Base-by-base conservation (phyloP, 1,140 invertebrate genomes). In the Stegodyphus mimosarum region DNA sequence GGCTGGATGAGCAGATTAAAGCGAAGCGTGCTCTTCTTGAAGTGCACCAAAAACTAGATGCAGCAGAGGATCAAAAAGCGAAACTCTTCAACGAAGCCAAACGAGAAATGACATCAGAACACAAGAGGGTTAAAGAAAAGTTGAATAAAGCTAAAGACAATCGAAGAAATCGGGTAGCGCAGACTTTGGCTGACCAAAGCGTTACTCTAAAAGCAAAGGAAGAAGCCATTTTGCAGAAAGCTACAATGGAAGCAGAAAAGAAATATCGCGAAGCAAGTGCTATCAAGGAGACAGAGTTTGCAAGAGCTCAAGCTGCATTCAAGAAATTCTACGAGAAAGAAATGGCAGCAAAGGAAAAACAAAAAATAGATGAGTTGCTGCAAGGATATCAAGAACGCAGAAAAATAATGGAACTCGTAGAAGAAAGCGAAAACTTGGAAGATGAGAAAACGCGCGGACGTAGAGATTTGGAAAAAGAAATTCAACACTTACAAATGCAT, bases 401-500 rank as follows among this genome's bases (percentile, higher is more conserved):
- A 13, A 53, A 66, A n/a, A 67, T 76, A 13, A 48, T 17, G 4
- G 81, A 84, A 0, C 51, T 51, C 3, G 51, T 76, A 1, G 81
- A 84, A 7, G 48, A 67, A 15, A 33, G 67, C 9, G 17, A 13
- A n/a, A 67, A 67, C 13, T 18, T 11, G 2, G 81, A 84, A 60
- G 64, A 76, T 49, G 17, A 17, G 5, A 76, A 75, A 55, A 7
- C 7, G 11, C 18, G 69, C 5, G 50, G 7, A 7, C 50, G 18
- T 10, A 13, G 15, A 4, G 11, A 76, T n/a, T 33, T 84, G 6
- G 73, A 84, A 53, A 55, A 51, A 18, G 73, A 84, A 50, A 73
- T 64, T n/a, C 72, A 76, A 17, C 81, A 84, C 48, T 17, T 76
- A 5, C 81, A 84, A 33, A 10, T 84, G 81, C 81, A 84, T 18